Percentiles rank a stretch among this genome's conserved stretches.
Evolutionary conservation across 2,113 vertebrate species (phyloP).

Genomic region (Sphaerodactylus townsendi): DNA sequence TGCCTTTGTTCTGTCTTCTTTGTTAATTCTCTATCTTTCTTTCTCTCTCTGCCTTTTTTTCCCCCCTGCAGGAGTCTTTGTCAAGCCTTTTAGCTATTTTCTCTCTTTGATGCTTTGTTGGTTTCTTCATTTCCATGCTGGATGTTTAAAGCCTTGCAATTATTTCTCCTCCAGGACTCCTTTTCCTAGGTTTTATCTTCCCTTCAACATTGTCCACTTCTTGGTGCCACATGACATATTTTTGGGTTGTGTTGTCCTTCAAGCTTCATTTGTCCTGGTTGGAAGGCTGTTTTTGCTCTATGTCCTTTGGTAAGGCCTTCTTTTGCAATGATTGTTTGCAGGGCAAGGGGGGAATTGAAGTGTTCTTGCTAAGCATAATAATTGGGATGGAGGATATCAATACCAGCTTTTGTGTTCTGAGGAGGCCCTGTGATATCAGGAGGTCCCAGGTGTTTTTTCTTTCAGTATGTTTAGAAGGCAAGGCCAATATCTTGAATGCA

Average conservation of each 20-base stretch:
- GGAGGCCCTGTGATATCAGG: neutral
- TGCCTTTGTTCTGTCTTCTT: neutral
- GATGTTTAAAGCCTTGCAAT: neutral
- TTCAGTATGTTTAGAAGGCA: neutral
- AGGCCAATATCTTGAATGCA: neutral
- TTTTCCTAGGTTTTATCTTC: conserved; percentile 12
- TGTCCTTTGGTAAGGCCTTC: neutral
- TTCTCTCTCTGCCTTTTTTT: neutral
- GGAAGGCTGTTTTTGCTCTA: neutral
- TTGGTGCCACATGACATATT: conserved; percentile 7
- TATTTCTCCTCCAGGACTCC: neutral
- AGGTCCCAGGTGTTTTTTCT: neutral
- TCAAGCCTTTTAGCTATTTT: neutral
- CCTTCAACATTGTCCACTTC: neutral
- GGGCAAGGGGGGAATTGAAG: neutral
- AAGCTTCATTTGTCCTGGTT: neutral
- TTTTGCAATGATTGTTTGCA: neutral
- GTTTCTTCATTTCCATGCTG: neutral
- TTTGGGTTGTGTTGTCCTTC: neutral
- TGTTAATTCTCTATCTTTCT: neutral
- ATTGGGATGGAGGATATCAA: neutral
- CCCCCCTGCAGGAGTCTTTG: neutral
- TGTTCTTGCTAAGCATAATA: neutral
- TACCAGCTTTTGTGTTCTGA: neutral
- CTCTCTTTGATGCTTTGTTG: conserved; percentile 22